Evolutionary conservation across 1,140 invertebrate genomes (phyloP).

Genomic region (Neodiprion lecontei): DNA sequence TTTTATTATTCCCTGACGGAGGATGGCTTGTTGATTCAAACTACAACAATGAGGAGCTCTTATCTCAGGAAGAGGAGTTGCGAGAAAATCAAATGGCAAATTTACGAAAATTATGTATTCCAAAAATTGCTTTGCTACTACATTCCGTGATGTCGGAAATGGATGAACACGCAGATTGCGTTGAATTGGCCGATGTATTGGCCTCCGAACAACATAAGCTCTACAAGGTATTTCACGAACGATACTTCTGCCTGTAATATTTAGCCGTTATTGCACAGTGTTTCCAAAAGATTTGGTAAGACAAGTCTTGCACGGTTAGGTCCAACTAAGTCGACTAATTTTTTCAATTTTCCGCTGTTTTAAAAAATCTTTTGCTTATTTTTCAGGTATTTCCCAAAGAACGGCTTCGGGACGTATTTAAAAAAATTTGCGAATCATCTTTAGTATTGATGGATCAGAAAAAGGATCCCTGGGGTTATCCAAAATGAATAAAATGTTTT

Average conservation of each 20-base stretch:
- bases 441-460: constrained; percentile 75
- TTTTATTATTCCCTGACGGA: constrained; percentile 86
- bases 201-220: constrained; percentile 79
- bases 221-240: constrained; percentile 67
- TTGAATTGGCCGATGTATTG: constrained; percentile 81
- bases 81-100: constrained; percentile 73
- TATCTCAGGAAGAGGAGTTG: constrained; percentile 58
- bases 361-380: constrained; percentile 25
- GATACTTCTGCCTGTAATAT: constrained; percentile 1
- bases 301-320: neutral
- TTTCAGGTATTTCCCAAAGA: constrained; percentile 75
- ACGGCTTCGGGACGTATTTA: constrained; percentile 76
- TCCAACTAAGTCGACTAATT: neutral
- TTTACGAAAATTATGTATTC: constrained; percentile 82
- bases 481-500: constrained; percentile 40
- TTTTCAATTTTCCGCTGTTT: constrained; percentile 12
- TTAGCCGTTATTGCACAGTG: neutral
- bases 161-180: constrained; percentile 76
- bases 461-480: constrained; percentile 74
- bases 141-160: constrained; percentile 80
- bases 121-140: constrained; percentile 81
- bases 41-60: constrained; percentile 53
- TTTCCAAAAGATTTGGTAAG: neutral
- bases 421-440: constrained; percentile 81
- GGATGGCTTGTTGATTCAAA: constrained; percentile 86